A percentile compares a stretch with the other conserved stretches of the same genome.
These are phyloP conservation scores for Drosophila mayaguana DNA, from an alignment of 2,888 invertebrate genomes.

Conservation along the genomic window DNA sequence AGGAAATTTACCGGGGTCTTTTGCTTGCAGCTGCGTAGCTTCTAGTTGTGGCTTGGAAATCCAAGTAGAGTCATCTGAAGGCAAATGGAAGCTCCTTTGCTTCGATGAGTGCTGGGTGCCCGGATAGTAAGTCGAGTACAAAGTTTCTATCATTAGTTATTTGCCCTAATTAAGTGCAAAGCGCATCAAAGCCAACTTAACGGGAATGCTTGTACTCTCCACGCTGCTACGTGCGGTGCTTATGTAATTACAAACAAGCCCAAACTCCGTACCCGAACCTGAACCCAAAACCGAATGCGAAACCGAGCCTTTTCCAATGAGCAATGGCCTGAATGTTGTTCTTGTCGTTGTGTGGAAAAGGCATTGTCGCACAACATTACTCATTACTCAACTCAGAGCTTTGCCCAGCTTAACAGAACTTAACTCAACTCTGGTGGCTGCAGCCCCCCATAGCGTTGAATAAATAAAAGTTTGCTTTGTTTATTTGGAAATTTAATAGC, in stretches of 20 bases:
- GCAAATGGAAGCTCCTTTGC: constrained; percentile 40
- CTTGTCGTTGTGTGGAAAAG: constrained; percentile 7
- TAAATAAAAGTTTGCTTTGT: not conserved
- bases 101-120: constrained; percentile 34
- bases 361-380: constrained; percentile 40
- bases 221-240: constrained; percentile 56
- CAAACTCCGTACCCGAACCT: constrained; percentile 9
- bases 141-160: constrained; percentile 72
- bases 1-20: constrained; percentile 2
- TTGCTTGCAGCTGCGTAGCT: constrained; percentile 35
- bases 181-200: constrained; percentile 53
- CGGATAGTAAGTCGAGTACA: constrained; percentile 37
- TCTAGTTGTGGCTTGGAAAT: not conserved
- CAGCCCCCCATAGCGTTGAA: not conserved
- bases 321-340: constrained; percentile 29
- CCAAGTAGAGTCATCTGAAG: constrained; percentile 11
- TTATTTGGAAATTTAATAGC: constrained; percentile 18
- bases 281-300: constrained; percentile 6
- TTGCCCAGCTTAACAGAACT: constrained; percentile 34
- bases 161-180: constrained; percentile 74
- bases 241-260: constrained; percentile 44
- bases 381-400: constrained; percentile 45
- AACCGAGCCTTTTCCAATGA: constrained; percentile 31
- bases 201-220: constrained; percentile 32
- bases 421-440: constrained; percentile 1